Percentiles rank a stretch among this genome's conserved stretches.
These are phyloP conservation scores for Mycetomoellerius zeteki DNA, from an alignment of 1,140 invertebrate species.

Conservation along the genomic window DNA sequence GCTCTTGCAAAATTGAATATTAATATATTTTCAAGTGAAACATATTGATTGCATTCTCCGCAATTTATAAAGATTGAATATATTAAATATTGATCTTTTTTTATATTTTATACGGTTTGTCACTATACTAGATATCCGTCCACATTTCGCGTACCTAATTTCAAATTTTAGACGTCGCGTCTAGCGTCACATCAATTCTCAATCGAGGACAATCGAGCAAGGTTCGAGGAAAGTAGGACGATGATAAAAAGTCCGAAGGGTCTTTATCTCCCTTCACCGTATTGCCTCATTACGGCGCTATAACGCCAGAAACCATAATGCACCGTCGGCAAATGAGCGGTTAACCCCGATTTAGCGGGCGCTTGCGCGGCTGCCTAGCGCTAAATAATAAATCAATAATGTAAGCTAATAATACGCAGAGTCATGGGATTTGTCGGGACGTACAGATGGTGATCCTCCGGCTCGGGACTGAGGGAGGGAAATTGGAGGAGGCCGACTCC, in stretches of 20 bases:
- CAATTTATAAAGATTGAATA: background rate
- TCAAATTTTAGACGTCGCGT: background rate
- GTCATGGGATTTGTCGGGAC: constrained; percentile 67
- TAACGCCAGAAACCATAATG: constrained; percentile 75
- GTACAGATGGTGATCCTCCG: constrained; percentile 62
- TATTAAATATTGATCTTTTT: background rate
- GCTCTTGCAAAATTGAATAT: background rate
- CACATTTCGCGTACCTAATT: background rate
- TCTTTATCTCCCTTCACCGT: constrained; percentile 51
- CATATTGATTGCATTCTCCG: background rate
- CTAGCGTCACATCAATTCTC: background rate
- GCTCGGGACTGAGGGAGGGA: background rate
- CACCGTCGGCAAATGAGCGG: constrained; percentile 78
- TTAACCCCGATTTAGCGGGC: constrained; percentile 81
- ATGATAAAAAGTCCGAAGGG: constrained; percentile 45
- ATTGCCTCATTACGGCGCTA: constrained; percentile 57
- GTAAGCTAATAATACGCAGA: constrained; percentile 78
- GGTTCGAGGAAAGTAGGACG: constrained; percentile 38
- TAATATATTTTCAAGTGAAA: background rate
- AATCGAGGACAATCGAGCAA: constrained; percentile 16
- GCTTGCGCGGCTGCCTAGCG: constrained; percentile 72
- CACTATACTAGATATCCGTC: no score
- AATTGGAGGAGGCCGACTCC: constrained; percentile 44
- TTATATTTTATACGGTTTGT: background rate
- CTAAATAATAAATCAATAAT: constrained; percentile 83